Evolutionary conservation across 2,888 invertebrate species (phyloP).

Genomic region (Rhagium mordax): DNA sequence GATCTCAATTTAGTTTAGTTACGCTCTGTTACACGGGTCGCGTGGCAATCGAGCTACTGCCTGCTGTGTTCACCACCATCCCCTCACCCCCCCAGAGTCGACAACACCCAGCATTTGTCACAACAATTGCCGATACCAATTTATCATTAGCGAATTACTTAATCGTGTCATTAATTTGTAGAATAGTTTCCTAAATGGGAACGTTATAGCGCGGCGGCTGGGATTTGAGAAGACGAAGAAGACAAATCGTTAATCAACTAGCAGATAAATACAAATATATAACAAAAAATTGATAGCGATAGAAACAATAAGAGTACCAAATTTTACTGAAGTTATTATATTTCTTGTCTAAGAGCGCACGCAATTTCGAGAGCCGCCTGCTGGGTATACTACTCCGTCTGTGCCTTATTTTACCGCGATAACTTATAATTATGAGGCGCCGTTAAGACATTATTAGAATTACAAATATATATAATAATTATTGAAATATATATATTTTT

Average conservation of each 20-base stretch:
- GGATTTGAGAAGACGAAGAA: neutral
- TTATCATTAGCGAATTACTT: constrained; percentile 48
- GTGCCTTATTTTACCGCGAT: too few relatives aligned
- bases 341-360: too few relatives aligned
- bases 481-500: too few relatives aligned
- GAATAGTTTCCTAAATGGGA: constrained; percentile 8
- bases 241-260: too few relatives aligned
- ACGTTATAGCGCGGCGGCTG: constrained; percentile 1
- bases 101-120: constrained; percentile 52
- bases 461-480: too few relatives aligned
- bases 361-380: too few relatives aligned
- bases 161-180: constrained; percentile 44
- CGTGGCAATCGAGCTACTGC: constrained; percentile 68
- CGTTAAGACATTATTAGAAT: too few relatives aligned
- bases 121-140: constrained; percentile 49
- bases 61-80: constrained; percentile 34
- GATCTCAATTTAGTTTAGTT: constrained; percentile 73
- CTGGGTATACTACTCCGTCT: too few relatives aligned
- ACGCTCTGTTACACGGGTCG: constrained; percentile 72
- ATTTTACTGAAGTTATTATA: too few relatives aligned
- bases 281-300: neutral
- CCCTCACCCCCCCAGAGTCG: constrained; percentile 57
- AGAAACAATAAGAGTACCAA: too few relatives aligned
- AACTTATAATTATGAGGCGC: too few relatives aligned
- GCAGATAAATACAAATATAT: too few relatives aligned